Conservation (phyloP, 2,888 invertebrate species). For the Lasioglossum pauxillum region DNA sequence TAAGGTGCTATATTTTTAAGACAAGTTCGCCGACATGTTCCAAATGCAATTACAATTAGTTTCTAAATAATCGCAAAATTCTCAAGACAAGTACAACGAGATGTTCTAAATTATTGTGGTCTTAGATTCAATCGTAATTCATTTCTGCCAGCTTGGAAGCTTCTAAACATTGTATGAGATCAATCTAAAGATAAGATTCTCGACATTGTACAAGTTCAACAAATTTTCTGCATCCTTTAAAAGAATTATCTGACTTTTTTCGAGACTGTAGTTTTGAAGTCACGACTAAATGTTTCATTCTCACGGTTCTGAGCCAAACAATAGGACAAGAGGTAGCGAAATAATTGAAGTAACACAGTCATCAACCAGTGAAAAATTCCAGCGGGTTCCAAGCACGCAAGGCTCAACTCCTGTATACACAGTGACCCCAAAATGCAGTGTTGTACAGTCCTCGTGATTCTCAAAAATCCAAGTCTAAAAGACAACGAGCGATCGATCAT, state of each 20-base stretch:
- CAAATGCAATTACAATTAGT: background rate
- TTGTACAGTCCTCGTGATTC: background rate
- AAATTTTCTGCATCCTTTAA: background rate
- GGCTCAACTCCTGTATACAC: background rate
- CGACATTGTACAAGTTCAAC: background rate
- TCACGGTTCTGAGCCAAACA: background rate
- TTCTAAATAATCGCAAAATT: background rate
- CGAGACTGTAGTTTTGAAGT: background rate
- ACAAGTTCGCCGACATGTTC: background rate
- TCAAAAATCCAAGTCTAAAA: background rate
- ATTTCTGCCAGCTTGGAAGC: background rate
- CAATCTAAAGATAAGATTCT: background rate
- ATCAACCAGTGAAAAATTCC: background rate
- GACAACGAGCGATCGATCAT: background rate
- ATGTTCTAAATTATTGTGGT: background rate
- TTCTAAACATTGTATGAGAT: background rate
- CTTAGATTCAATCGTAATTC: background rate
- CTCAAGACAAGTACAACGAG: background rate
- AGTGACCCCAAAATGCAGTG: background rate
- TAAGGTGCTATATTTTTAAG: background rate
- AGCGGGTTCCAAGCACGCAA: background rate
- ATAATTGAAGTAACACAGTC: background rate
- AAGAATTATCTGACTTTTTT: no score
- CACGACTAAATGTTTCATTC: background rate
- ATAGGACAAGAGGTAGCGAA: no score